Evolutionary conservation across 1,140 invertebrate genomes (phyloP).

Genomic region (Drosophila suzukii): DNA sequence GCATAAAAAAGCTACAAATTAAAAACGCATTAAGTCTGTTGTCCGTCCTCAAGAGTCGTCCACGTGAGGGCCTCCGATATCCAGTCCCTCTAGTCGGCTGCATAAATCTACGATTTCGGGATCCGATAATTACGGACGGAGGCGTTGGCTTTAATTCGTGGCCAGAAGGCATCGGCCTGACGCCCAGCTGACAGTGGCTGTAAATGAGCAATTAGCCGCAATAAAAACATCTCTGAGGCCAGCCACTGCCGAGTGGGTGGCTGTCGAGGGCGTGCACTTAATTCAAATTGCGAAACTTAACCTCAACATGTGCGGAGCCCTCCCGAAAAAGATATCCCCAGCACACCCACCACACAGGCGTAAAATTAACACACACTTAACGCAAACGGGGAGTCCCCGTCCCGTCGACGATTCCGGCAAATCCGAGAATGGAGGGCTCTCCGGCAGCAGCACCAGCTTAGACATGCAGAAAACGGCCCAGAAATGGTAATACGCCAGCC

Average conservation of each 20-base stretch:
- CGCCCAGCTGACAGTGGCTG: slow-evolving; percentile 33
- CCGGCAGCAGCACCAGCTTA: slow-evolving; percentile 55
- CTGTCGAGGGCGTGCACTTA: slow-evolving; percentile 53
- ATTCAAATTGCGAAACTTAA: slow-evolving; percentile 77
- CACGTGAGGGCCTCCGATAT: slow-evolving; percentile 55
- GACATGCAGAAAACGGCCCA: slow-evolving; percentile 73
- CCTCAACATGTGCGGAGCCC: slow-evolving; percentile 33
- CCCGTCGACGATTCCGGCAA: not conserved
- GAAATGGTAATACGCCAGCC: slow-evolving; percentile 55
- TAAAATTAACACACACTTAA: slow-evolving; percentile 75
- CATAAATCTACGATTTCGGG: slow-evolving; percentile 47
- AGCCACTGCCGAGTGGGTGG: slow-evolving; percentile 2
- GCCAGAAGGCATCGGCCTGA: not conserved
- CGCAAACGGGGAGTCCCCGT: slow-evolving; percentile 6
- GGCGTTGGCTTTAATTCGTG: slow-evolving; percentile 32
- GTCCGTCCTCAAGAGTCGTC: slow-evolving; percentile 46
- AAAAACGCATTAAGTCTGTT: slow-evolving; percentile 70
- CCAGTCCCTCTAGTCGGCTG: slow-evolving; percentile 14
- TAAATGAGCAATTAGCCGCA: slow-evolving; percentile 78
- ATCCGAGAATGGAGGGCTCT: slow-evolving; percentile 14
- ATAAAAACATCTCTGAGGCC: slow-evolving; percentile 67
- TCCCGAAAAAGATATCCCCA: slow-evolving; percentile 11
- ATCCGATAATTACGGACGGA: slow-evolving; percentile 56
- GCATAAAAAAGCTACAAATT: slow-evolving; percentile 67
- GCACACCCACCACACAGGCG: slow-evolving; percentile 24